Conservation (phyloP, 1,140 invertebrate species). For the Epicauta chinensis region DNA sequence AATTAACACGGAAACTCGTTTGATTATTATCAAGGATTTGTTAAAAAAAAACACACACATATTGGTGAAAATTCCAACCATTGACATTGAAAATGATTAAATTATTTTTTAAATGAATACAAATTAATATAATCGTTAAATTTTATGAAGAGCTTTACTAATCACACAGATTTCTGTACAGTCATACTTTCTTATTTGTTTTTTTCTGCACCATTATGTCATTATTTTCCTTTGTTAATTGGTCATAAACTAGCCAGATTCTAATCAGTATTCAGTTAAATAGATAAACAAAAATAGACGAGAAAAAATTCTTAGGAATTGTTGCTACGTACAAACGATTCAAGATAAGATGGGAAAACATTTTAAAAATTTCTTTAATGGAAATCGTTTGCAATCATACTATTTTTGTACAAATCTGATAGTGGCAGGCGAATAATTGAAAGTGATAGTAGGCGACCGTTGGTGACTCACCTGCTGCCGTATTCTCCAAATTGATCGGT, state of each 20-base stretch:
- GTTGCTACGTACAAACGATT: too few relatives aligned
- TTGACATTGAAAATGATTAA: slow-evolving; percentile 10
- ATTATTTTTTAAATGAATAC: neutral
- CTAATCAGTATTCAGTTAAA: neutral
- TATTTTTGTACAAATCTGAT: too few relatives aligned
- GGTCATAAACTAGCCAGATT: neutral
- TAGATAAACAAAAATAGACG: too few relatives aligned
- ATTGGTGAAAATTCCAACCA: neutral
- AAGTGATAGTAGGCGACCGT: slow-evolving; percentile 28
- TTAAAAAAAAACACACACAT: too few relatives aligned
- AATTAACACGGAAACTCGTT: too few relatives aligned
- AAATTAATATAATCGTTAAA: neutral
- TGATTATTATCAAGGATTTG: too few relatives aligned
- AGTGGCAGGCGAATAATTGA: slow-evolving; percentile 5
- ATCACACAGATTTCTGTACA: too few relatives aligned
- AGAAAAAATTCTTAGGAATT: too few relatives aligned
- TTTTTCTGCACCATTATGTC: neutral
- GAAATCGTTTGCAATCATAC: too few relatives aligned
- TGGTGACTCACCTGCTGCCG: slow-evolving; percentile 38
- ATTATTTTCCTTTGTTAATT: neutral
- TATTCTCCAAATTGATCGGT: slow-evolving; percentile 36
- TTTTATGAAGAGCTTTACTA: too few relatives aligned
- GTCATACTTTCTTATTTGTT: neutral
- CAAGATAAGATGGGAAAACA: too few relatives aligned
- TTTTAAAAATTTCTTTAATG: too few relatives aligned